Evolutionary conservation across 2,888 invertebrate genomes (phyloP), one percentile per base, ranked within the genome.

Genomic region (Crematogaster levior): DNA sequence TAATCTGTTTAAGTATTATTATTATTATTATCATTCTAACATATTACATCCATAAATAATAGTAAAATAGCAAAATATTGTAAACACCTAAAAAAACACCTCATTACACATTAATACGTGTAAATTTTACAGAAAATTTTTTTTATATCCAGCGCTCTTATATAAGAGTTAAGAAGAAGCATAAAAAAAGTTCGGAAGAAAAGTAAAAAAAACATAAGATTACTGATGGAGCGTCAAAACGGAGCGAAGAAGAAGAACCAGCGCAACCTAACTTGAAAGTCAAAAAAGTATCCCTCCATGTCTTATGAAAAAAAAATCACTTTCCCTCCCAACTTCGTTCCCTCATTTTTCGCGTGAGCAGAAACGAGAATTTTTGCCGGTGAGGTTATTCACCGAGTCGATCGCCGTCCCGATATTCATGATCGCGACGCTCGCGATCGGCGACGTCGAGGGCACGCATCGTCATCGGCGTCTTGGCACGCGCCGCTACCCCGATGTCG

Each of bases 401-500:
- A 84, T 73, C 80, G 84, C 43, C 70, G 43, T n/a, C 65, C 40
- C 75, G 84, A 82, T 89, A 89, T 87, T 88, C 88, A 81, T 85
- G 85, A 86, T 89, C 27, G 84, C 66, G 68, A 12, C 81, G 74
- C 34, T 82, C 75, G 82, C 73, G 73, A 89, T 43, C 46, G 77
- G 82, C 81, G 58, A 79, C 85, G 82, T 80, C 84, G 48, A 79
- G 70, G 81, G 15, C 18, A 84, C 81, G 77, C 85, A 60, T 82
- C 87, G 90, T 88, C 88, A 87, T 84, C 80, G 82, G 60, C 84
- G 74, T 72, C 84, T 87, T 89, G 89, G 89, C 90, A 86, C 70
- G 63, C 37, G 82, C 27, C 21, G 27, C 40, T 21, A 34, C 10
- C 43, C 30, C 85, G 58, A 74, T 79, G 80, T 63, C 82, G 58